Evolutionary conservation across 2,113 vertebrate species (phyloP).

Genomic region (Bungarus multicinctus): DNA sequence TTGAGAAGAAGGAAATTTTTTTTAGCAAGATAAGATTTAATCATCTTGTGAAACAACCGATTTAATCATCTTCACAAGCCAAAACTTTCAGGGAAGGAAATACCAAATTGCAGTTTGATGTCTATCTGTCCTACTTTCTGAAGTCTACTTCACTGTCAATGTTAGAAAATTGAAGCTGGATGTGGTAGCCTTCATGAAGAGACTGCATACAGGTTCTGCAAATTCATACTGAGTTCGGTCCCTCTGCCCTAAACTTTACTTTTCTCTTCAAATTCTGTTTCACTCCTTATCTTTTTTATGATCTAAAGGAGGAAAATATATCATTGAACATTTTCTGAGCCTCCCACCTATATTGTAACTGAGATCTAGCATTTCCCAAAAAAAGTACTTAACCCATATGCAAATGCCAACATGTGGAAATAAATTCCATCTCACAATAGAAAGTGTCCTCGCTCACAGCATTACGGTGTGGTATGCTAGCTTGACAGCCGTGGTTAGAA

Average conservation of each 20-base stretch:
- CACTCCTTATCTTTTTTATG: not conserved
- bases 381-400: not conserved
- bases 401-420: not conserved
- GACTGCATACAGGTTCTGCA: not conserved
- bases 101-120: not conserved
- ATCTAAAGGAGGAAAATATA: not conserved
- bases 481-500: too few relatives aligned
- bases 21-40: not conserved
- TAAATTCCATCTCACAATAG: not conserved
- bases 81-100: not conserved
- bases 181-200: not conserved
- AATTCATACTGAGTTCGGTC: not conserved
- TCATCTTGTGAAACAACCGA: not conserved
- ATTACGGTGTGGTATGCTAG: too few relatives aligned
- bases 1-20: not conserved
- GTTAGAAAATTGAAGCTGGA: not conserved
- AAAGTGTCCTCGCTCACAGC: too few relatives aligned
- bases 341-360: conserved; percentile 7
- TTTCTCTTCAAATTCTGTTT: not conserved
- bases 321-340: not conserved
- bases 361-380: not conserved
- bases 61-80: not conserved
- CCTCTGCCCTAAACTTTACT: not conserved
- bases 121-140: not conserved
- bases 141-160: not conserved